Conservation (phyloP, 2,113 vertebrate genomes). For the Grammomys dolichurus region DNA sequence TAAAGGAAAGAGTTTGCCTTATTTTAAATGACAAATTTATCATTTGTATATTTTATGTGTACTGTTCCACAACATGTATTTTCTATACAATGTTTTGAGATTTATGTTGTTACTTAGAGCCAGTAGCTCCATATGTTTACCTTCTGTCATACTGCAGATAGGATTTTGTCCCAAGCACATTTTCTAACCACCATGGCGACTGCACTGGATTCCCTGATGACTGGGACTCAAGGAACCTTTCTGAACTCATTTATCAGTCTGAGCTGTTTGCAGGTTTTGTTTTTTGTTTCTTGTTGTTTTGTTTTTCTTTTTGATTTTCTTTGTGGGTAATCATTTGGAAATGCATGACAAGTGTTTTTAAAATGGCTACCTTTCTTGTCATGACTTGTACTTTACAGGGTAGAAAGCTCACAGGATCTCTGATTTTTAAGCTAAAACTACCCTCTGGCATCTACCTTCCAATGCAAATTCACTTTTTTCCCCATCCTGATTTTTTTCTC, state of each 20-base stretch:
- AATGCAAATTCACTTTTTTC: not conserved
- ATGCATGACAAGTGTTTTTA: not conserved
- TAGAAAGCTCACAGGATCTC: not conserved
- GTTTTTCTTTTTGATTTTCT: not conserved
- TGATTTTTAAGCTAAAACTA: constrained; percentile 53
- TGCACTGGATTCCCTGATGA: not conserved
- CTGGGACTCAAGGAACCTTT: constrained; percentile 33
- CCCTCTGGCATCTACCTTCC: not conserved
- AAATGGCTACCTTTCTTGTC: not conserved
- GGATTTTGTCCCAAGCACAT: constrained; percentile 4
- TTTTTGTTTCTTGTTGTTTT: not conserved
- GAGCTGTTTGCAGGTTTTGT: not conserved
- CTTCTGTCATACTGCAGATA: constrained; percentile 11
- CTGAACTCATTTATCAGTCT: constrained; percentile 30
- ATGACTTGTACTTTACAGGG: constrained; percentile 12
- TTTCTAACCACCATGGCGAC: not conserved
- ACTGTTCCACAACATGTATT: not conserved
- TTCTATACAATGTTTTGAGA: not conserved
- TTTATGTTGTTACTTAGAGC: constrained; percentile 29
- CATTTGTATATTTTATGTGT: not conserved
- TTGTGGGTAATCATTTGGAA: constrained; percentile 20
- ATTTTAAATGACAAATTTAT: not conserved
- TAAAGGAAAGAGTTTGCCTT: not conserved
- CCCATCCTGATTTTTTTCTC: not conserved
- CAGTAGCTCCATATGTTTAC: not conserved